Base-by-base conservation (phyloP, 35 echinoderm and acorn worm species). In the Stichopus chloronotus region DNA sequence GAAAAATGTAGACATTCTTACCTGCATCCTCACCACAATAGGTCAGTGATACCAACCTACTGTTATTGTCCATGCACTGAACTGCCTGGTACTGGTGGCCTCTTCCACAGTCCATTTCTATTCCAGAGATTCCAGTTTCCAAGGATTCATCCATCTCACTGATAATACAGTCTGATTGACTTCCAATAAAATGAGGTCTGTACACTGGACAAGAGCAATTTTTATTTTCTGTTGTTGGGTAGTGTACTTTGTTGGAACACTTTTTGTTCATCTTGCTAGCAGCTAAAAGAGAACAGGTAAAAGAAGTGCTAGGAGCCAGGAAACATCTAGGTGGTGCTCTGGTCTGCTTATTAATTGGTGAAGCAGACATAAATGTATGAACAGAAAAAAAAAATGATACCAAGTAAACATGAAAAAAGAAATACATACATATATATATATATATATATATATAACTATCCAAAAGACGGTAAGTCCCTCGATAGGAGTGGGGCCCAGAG, bases 191-290 rank as follows among this genome's bases (percentile, higher is more conserved):
- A 25, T 59, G 87, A n/a, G 87, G 87, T 17, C 87, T 25, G 24
- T 72, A 89, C 2, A 89, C 59, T 7, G 87, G 87, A 52, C 87
- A 89, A 8, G 16, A 20, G 24, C 87, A 89, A 4, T 21, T 74
- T 52, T 21, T 89, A 16, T 89, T 72, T 53, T 89, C 63, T 22
- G 19, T 65, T 5, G 87, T 89, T 52, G 87, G 87, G 57, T 89
- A 89, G 6, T 71, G 60, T 11, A 71, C 20, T 54, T 89, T 89
- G 30, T 89, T 89, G 7, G 61, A 71, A 53, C 87, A 89, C 60
- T 89, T 89, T 25, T 58, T 58, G 21, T 89, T 89, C 16, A 54
- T 69, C 57, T 71, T 89, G 87, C 87, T 89, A 52, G 87, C 87
- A 71, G 2, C 87, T 89, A 61, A 53, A 54, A 71, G 17, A 69